phyloP scores from a whole-genome alignment of 2,888 invertebrate species.

The Ophioninae sp. region DNA sequence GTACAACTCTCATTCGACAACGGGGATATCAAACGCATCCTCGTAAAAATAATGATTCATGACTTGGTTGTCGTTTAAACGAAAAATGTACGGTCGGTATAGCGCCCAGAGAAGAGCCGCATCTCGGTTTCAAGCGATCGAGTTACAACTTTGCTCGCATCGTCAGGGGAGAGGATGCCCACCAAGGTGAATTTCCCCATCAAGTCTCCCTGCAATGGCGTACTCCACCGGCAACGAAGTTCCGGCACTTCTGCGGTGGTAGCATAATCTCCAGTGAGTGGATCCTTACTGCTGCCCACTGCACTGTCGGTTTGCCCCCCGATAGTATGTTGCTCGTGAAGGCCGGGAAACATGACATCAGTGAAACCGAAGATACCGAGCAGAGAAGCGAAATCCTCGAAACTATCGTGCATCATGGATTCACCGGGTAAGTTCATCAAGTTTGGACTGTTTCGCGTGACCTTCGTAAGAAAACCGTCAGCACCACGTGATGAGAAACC shows the following conservation, averaged over 20 bases:
- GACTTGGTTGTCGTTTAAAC: neutral
- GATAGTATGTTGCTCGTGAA: conserved; percentile 78
- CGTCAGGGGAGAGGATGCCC: conserved; percentile 74
- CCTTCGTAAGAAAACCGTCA: neutral
- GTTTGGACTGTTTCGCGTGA: neutral
- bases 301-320: conserved; percentile 74
- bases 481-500: no score
- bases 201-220: conserved; percentile 80
- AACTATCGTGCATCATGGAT: neutral
- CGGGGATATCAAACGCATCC: neutral
- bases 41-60: neutral
- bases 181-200: conserved; percentile 79
- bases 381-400: conserved; percentile 70
- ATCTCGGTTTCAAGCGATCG: conserved; percentile 59
- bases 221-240: conserved; percentile 51
- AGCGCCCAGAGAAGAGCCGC: conserved; percentile 27
- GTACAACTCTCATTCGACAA: conserved; percentile 4
- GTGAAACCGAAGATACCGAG: conserved; percentile 76
- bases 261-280: conserved; percentile 78
- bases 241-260: conserved; percentile 81
- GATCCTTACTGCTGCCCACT: conserved; percentile 81
- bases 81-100: no score
- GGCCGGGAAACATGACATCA: conserved; percentile 82
- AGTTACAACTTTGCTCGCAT: conserved; percentile 58
- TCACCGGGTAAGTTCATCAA: conserved; percentile 2